Percentiles rank a stretch among this genome's conserved stretches.
These are phyloP conservation scores for Orthosia cruda DNA, from an alignment of 2,888 invertebrate species.

Conservation along the genomic window DNA sequence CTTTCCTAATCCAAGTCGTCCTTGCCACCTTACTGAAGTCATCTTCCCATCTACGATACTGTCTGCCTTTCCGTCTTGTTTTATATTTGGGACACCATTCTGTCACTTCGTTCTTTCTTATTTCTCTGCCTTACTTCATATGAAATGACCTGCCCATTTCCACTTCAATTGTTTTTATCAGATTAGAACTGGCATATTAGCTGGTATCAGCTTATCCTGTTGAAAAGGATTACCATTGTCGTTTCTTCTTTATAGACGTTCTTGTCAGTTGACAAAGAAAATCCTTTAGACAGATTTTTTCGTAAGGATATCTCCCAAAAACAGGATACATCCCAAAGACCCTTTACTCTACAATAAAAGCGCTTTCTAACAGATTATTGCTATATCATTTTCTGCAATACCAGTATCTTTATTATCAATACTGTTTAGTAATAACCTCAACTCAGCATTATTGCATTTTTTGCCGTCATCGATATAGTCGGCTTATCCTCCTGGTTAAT, in stretches of 20 bases:
- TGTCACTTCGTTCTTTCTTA: no score
- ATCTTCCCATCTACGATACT: no score
- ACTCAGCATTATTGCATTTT: conserved; percentile 70
- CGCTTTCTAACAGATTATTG: conserved; percentile 13
- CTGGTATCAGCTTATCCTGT: no score
- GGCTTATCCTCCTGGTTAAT: conserved; percentile 85
- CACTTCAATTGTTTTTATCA: no score
- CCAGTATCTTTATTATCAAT: conserved; percentile 31
- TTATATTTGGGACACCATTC: no score
- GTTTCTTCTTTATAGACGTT: background rate
- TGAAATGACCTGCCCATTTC: no score
- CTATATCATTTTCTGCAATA: conserved; percentile 32
- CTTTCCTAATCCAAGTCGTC: no score
- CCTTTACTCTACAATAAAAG: conserved; percentile 9
- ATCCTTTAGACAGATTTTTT: background rate
- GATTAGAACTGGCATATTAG: no score
- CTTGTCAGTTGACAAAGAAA: background rate
- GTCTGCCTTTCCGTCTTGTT: no score
- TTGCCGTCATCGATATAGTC: conserved; percentile 74
- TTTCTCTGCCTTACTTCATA: no score
- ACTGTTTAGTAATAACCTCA: conserved; percentile 38
- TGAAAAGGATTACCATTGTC: background rate
- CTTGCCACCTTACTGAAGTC: no score
- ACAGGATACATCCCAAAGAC: background rate
- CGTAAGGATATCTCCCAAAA: background rate